Conservation (phyloP, 2,113 vertebrate species). For the Peromyscus californicus region DNA sequence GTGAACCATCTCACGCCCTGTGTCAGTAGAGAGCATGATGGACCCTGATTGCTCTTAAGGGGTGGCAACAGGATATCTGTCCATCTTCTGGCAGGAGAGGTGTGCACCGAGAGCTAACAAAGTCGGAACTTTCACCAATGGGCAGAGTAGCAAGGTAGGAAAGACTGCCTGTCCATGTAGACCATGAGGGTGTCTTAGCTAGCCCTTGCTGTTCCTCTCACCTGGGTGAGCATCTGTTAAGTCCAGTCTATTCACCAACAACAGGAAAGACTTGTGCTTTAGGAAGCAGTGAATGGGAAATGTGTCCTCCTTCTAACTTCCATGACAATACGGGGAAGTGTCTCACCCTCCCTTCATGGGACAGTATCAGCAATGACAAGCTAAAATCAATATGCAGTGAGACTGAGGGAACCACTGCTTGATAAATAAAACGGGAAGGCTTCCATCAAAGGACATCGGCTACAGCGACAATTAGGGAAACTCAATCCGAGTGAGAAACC, state of each 20-base stretch:
- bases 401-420: not conserved
- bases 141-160: not conserved
- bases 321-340: not conserved
- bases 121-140: not conserved
- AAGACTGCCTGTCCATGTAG: not conserved
- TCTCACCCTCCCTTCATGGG: not conserved
- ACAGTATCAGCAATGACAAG: not conserved
- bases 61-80: not conserved
- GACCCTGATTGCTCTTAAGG: not conserved
- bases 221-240: accelerated
- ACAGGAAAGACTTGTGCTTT: not conserved
- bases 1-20: not conserved
- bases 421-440: not conserved
- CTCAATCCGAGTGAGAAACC: not conserved
- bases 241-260: not conserved
- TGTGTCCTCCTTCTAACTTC: not conserved
- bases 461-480: not conserved
- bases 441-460: not conserved
- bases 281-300: not conserved
- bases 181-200: accelerated
- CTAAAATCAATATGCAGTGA: not conserved
- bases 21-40: not conserved
- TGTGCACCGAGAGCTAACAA: not conserved
- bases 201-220: not conserved
- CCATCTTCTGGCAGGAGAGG: not conserved